phyloP scores from a whole-genome alignment of 1,140 invertebrate genomes.

The Drosophila teissieri region DNA sequence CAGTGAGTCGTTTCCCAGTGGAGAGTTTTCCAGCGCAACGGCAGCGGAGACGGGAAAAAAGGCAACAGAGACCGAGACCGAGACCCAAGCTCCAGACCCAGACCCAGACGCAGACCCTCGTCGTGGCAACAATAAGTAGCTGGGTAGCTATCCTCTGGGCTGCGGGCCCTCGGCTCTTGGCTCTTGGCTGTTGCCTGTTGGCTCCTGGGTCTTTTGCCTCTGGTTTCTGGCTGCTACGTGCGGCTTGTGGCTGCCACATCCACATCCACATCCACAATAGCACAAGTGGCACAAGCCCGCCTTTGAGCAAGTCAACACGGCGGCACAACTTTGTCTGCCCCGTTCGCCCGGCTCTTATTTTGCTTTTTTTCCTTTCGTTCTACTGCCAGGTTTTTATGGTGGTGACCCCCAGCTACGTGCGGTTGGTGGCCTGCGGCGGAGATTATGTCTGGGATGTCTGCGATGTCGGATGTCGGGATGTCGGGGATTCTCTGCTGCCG shows the following conservation, averaged over 20 bases:
- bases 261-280: conserved; percentile 26
- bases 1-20: background rate
- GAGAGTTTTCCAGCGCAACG: conserved; percentile 4
- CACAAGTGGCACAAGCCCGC: conserved; percentile 34
- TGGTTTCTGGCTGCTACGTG: conserved; percentile 39
- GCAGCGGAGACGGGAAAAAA: background rate
- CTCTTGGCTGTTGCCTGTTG: conserved; percentile 5
- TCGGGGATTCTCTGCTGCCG: background rate
- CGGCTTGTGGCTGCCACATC: conserved; percentile 50
- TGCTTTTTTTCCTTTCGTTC: conserved; percentile 11
- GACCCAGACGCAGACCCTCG: conserved; percentile 10
- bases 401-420: conserved; percentile 53
- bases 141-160: conserved; percentile 29
- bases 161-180: conserved; percentile 18
- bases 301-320: conserved; percentile 43
- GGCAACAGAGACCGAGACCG: conserved; percentile 10
- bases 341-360: conserved; percentile 1
- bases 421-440: conserved; percentile 39
- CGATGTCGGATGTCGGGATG: background rate
- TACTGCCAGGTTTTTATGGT: conserved; percentile 43
- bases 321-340: conserved; percentile 36
- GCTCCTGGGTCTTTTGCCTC: conserved; percentile 22
- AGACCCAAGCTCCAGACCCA: conserved; percentile 9
- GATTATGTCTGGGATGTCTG: conserved; percentile 43
- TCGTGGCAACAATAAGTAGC: conserved; percentile 71